Percentiles rank a stretch among this genome's conserved stretches.
Evolutionary conservation across 2,113 vertebrate genomes (phyloP).

Genomic region (Myotis brandtii): DNA sequence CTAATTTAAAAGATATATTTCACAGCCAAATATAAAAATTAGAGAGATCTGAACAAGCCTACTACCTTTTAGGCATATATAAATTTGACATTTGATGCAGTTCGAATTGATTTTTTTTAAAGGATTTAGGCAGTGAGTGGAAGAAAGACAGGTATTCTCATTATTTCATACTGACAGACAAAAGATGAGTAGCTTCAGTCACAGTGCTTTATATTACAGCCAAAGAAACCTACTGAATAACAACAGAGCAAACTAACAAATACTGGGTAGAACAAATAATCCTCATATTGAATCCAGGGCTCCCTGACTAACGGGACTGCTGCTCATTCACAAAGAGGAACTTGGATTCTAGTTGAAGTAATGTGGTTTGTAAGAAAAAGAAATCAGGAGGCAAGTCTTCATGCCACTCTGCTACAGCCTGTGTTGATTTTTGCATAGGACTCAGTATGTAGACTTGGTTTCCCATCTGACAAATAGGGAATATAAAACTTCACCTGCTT

Average conservation of each 20-base stretch:
- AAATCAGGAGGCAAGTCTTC: not conserved
- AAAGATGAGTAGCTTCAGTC: not conserved
- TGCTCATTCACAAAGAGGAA: not conserved
- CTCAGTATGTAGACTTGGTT: not conserved
- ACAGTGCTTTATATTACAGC: not conserved
- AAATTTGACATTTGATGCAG: not conserved
- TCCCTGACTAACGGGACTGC: not conserved
- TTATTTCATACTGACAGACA: not conserved
- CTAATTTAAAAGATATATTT: constrained; percentile 8
- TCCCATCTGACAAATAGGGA: not conserved
- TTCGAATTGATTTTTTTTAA: not conserved
- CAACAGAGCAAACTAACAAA: not conserved
- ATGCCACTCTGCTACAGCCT: not conserved
- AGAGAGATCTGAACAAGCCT: not conserved
- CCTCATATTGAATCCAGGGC: not conserved
- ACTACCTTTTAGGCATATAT: not conserved
- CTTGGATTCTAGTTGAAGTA: not conserved
- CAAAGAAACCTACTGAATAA: not conserved
- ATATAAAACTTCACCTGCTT: not conserved
- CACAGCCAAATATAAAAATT: not conserved
- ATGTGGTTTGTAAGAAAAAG: not conserved
- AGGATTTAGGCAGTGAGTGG: not conserved
- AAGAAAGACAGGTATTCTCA: not conserved
- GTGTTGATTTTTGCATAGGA: not conserved
- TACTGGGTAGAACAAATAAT: not conserved